phyloP scores from a whole-genome alignment of 2,113 vertebrate genomes.

The Epinephelus lanceolatus region DNA sequence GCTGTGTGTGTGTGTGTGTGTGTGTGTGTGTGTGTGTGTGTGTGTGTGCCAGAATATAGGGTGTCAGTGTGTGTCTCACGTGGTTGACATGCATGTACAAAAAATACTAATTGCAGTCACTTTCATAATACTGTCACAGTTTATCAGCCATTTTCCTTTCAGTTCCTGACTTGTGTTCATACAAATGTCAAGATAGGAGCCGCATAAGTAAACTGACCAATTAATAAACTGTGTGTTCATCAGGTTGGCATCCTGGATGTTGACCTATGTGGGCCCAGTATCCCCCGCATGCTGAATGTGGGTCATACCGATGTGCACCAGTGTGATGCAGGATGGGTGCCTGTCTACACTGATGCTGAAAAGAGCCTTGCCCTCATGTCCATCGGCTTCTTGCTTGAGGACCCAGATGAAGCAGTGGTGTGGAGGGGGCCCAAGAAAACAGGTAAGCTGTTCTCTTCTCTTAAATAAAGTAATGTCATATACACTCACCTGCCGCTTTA shows the following conservation, averaged over 20 bases:
- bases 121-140: too few relatives aligned
- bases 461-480: too few relatives aligned
- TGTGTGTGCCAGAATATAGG: background rate
- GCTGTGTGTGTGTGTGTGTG: too few relatives aligned
- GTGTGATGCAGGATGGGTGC: conserved; percentile 94
- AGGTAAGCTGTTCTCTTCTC: conserved; percentile 79
- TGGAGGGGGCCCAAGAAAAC: conserved; percentile 99
- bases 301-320: conserved; percentile 90
- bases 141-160: background rate
- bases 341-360: conserved; percentile 88
- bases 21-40: too few relatives aligned
- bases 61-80: background rate
- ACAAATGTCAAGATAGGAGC: background rate
- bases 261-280: conserved; percentile 96
- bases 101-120: background rate
- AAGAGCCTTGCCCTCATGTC: conserved; percentile 93
- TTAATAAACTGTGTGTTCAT: background rate
- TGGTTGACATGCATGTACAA: background rate
- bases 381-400: conserved; percentile 94
- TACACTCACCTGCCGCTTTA: too few relatives aligned
- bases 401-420: conserved; percentile 92
- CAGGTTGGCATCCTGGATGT: conserved; percentile 96
- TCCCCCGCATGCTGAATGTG: conserved; percentile 91
- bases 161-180: background rate
- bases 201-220: too few relatives aligned